Evolutionary conservation across 2,113 vertebrate genomes (phyloP), one percentile per base, ranked within the genome.

Genomic region (Montifringilla adamsi): DNA sequence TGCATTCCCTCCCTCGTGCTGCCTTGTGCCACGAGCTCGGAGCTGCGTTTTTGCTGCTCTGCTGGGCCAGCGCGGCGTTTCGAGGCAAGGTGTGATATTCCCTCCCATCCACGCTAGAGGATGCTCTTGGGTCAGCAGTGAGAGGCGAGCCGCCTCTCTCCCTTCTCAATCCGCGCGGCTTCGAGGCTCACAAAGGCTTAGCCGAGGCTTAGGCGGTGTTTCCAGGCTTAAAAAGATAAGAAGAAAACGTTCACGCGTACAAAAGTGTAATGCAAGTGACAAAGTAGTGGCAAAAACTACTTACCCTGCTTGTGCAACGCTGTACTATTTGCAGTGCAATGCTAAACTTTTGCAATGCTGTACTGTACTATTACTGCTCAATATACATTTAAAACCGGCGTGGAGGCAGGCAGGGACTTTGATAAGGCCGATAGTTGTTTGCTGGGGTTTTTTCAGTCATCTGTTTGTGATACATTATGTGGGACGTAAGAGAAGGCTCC

Each of bases 51-150:
- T 69, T 16, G 23, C 52, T 49, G 43, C 49, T 47, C 28, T 15
- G n/a, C 78, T 37, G 31, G 11, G 18, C 7, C 50, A 10, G 12
- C 0, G 35, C 6, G 0, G 21, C 2, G 60, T 68, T 46, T 26
- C 12, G 12, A 15, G 60, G 56, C 43, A 33, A 81, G 27, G 14
- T 35, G 50, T 62, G 2, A 72, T 72, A 24, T 58, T 97, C 35
- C 96, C 93, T 69, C 24, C 6, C 56, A 49, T 39, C 49, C 3
- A 84, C 97, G 85, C 96, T 95, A 97, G 97, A 95, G 96, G 96
- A 92, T 96, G 92, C 94, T 97, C 96, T 93, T 93, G 95, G 84
- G 96, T 77, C 95, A 78, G 58, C 87, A 81, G 88, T 87, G 90
- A 90, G 81, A 89, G 30, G 17, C 11, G 28, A 55, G 8, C 20